phyloP scores from a whole-genome alignment of 2,113 vertebrate species.

The Clinocottus analis region DNA sequence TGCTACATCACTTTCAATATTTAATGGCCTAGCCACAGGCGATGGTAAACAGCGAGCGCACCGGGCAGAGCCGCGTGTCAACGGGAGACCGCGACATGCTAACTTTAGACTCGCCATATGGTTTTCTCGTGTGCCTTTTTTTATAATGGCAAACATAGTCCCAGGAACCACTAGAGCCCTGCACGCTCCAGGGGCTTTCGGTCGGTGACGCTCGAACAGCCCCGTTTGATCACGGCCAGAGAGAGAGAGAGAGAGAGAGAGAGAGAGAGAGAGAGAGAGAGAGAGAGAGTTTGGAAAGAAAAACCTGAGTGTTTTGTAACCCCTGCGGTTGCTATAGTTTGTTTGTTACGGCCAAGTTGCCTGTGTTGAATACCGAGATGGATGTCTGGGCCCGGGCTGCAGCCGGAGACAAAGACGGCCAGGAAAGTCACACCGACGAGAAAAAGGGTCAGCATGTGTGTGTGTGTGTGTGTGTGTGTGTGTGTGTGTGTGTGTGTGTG shows the following conservation, averaged over 20 bases:
- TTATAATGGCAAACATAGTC: constrained; percentile 55
- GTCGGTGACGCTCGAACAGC: constrained; percentile 53
- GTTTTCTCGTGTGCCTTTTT: constrained; percentile 69
- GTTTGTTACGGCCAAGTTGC: constrained; percentile 55
- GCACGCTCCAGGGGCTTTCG: constrained; percentile 38
- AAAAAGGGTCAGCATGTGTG: constrained; percentile 15
- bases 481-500: constrained; percentile 1
- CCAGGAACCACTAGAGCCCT: constrained; percentile 56
- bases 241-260: neutral
- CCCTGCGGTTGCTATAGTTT: constrained; percentile 61
- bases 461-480: constrained; percentile 4
- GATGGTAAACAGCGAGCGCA: constrained; percentile 71
- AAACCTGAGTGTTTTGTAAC: constrained; percentile 50
- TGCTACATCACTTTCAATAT: constrained; percentile 76
- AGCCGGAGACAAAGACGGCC: constrained; percentile 50
- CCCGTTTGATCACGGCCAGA: constrained; percentile 23
- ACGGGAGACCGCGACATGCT: constrained; percentile 69
- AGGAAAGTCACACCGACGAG: constrained; percentile 35
- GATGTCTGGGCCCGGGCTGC: constrained; percentile 41
- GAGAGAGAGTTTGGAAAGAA: constrained; percentile 29
- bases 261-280: neutral
- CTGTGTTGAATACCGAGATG: constrained; percentile 65
- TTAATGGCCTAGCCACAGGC: constrained; percentile 75
- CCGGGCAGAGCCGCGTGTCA: constrained; percentile 67
- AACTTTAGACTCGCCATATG: constrained; percentile 78